Conservation (phyloP, 2,888 invertebrate genomes). For the Parnassius apollo region DNA sequence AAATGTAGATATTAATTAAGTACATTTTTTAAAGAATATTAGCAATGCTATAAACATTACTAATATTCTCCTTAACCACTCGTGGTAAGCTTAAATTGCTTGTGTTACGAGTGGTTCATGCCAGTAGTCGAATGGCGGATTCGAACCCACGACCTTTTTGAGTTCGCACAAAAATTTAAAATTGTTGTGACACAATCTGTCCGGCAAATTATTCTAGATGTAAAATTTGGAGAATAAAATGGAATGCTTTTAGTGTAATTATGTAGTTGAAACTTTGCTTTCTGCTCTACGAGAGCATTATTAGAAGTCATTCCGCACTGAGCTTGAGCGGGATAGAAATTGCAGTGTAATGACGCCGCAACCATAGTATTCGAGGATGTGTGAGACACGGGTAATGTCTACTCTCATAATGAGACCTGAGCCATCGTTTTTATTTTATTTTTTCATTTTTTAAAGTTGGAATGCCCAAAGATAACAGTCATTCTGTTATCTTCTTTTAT, state of each 20-base stretch:
- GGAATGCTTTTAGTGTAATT: constrained; percentile 72
- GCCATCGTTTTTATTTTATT: constrained; percentile 1
- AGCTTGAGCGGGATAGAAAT: constrained; percentile 42
- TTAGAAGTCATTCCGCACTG: constrained; percentile 54
- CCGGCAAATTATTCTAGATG: not conserved
- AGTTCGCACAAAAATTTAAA: too few species aligned
- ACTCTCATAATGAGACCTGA: constrained; percentile 42
- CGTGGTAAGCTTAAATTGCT: too few species aligned
- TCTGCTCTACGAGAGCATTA: constrained; percentile 52
- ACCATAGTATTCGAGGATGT: constrained; percentile 32
- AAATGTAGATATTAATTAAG: too few species aligned
- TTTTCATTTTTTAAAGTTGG: not conserved
- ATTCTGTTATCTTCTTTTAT: too few species aligned
- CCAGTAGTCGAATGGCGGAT: too few species aligned
- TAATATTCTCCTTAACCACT: too few species aligned
- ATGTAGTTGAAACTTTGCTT: constrained; percentile 64
- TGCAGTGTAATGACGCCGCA: constrained; percentile 49
- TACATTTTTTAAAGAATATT: too few species aligned
- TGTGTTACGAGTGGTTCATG: too few species aligned
- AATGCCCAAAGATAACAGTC: too few species aligned
- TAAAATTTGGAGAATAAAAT: constrained; percentile 39
- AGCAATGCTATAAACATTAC: too few species aligned
- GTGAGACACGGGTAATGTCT: constrained; percentile 31
- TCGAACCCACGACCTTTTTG: too few species aligned
- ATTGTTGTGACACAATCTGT: not conserved